Evolutionary conservation across 2,797 vertebrate species (phyloP).

Genomic region (Enteromius trimaculatus): DNA sequence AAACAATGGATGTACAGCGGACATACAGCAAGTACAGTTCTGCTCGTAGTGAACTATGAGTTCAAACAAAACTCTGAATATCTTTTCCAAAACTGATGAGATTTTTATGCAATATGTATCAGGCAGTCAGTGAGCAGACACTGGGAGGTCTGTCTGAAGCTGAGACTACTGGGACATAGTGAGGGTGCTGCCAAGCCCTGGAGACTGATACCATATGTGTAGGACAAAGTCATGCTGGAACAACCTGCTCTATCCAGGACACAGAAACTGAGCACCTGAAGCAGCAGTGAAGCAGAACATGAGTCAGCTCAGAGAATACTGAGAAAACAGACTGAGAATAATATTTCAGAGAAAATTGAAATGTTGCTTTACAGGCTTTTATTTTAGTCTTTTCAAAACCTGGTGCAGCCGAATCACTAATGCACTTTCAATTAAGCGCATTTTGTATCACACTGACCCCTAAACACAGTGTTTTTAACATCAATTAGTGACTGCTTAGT

Average conservation of each 20-base stretch:
- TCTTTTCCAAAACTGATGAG: neutral
- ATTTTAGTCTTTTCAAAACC: neutral
- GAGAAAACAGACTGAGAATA: conserved; percentile 12
- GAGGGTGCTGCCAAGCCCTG: conserved; percentile 1
- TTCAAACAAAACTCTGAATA: neutral
- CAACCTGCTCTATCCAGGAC: conserved; percentile 19
- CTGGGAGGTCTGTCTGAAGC: neutral
- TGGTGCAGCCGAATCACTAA: conserved; percentile 10
- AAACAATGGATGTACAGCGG: neutral
- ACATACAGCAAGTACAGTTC: neutral
- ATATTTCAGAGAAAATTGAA: neutral
- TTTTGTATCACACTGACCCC: conserved; percentile 12
- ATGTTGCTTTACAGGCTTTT: neutral
- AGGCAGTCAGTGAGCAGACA: neutral
- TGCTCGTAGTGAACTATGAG: no score
- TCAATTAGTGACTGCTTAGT: neutral
- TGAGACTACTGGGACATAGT: conserved; percentile 11
- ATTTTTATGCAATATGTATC: neutral
- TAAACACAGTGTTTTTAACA: conserved; percentile 9
- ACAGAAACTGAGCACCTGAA: conserved; percentile 1
- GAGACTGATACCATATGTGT: conserved; percentile 38
- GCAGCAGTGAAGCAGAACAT: conserved; percentile 30
- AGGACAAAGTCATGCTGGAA: conserved; percentile 22
- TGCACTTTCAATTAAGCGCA: conserved; percentile 21
- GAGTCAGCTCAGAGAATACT: conserved; percentile 27